Percentiles rank a stretch among this genome's conserved stretches.
phyloP scores from a whole-genome alignment of 2,888 invertebrate species.

The Magallana nippona region DNA sequence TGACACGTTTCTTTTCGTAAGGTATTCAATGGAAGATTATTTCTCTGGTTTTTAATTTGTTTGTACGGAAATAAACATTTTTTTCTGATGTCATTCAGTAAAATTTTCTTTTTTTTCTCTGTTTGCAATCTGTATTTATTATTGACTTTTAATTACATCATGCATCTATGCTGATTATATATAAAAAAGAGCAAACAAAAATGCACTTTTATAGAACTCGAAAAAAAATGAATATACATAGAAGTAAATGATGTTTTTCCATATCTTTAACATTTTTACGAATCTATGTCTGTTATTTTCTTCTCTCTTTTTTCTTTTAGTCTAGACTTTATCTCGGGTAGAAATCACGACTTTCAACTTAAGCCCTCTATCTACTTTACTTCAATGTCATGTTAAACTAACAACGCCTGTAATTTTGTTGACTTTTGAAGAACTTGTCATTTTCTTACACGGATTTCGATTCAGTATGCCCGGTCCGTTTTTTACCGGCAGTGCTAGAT shows the following conservation, averaged over 20 bases:
- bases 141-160: no score
- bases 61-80: neutral
- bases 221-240: no score
- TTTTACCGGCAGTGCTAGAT: neutral
- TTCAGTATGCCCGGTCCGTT: neutral
- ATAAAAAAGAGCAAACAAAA: no score
- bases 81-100: no score
- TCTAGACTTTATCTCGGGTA: neutral
- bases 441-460: neutral
- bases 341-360: neutral
- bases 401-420: neutral
- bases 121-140: no score
- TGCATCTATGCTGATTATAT: no score
- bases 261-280: no score
- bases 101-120: no score
- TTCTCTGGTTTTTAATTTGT: neutral
- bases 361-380: neutral
- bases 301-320: neutral
- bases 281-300: no score
- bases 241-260: no score
- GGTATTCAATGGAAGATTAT: neutral
- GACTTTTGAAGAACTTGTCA: slow-evolving; percentile 8
- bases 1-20: neutral
- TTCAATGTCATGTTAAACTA: neutral
- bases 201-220: no score